Base-by-base conservation (phyloP, 2,888 invertebrate species). In the Craniophora ligustri region DNA sequence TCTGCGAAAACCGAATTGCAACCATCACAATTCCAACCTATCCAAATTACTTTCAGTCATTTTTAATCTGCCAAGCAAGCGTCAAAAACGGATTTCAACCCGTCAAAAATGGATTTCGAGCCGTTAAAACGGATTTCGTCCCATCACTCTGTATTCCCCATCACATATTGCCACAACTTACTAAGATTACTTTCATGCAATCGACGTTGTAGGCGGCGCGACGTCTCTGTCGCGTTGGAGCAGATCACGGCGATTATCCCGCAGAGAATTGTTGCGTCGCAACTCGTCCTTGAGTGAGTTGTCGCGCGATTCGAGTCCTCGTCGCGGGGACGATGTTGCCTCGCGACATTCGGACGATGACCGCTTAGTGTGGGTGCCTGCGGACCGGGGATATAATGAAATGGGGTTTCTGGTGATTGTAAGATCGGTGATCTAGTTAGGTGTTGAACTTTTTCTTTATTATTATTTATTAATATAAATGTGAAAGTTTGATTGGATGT, bases 321-420 rank as follows among this genome's bases (percentile, higher is more conserved):
- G 83, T 0, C 93, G 85, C 0, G 91, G 88, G 0, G 91, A 90
- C 0, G 86, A 87, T 0, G 84, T 81, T 1, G 87, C 72, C 11
- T 93, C 93, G 10, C 94, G 85, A 50, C 94, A 93, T 72, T 94
- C 94, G 0, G 93, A 93, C 0, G 93, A 93, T 0, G 94, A 93
- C 0, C 94, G 87, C 60, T 93, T 93, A 32, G 94, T 92, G 75
- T 93, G 89, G n/a, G 87, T 85, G 58, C 92, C 92, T 92, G 78
- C 7, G 51, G 13, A 65, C 26, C n/a, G 35, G 41, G 39, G 31
- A 18, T 15, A 11, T 19, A 40, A 15, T 60, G 61, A 40, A 47
- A 36, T 48, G 36, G 11, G 19, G 47, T 50, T 18, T 35, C 44
- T 50, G 23, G 23, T 23, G 23, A 23, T 23, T 23, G 39, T 56